A percentile compares a stretch with the other conserved stretches of the same genome.
These are phyloP conservation scores for Austrolebias charrua DNA, from an alignment of 2,797 vertebrate species.

Conservation along the genomic window DNA sequence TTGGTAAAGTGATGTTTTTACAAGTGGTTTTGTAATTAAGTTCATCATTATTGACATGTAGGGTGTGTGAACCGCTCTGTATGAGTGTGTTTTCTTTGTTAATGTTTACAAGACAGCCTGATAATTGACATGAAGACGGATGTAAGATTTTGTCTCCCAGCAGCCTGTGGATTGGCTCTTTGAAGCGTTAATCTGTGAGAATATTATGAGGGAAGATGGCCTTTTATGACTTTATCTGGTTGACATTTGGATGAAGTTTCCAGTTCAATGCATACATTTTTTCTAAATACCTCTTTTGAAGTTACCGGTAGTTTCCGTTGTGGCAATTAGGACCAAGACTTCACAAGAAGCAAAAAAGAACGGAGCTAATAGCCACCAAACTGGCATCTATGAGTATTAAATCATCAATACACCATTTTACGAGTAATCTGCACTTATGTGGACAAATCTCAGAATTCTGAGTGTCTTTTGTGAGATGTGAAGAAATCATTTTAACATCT, in stretches of 20 bases:
- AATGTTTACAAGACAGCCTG: constrained; percentile 13
- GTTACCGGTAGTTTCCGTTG: background rate
- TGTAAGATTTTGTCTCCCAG: constrained; percentile 15
- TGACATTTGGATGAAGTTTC: constrained; percentile 32
- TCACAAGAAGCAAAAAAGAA: background rate
- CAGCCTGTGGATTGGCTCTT: constrained; percentile 11
- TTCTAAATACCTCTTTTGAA: constrained; percentile 1
- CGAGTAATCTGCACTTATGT: background rate
- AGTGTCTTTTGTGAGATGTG: background rate
- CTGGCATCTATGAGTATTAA: constrained; percentile 2
- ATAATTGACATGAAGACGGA: constrained; percentile 36
- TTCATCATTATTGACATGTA: constrained; percentile 42
- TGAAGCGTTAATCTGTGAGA: constrained; percentile 14
- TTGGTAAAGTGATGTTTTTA: constrained; percentile 5
- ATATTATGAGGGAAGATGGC: constrained; percentile 1
- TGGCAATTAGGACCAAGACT: background rate
- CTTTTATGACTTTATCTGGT: constrained; percentile 32
- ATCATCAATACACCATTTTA: background rate
- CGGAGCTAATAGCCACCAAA: background rate
- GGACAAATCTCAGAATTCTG: background rate
- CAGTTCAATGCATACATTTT: background rate
- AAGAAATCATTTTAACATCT: background rate
- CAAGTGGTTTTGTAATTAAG: constrained; percentile 13
- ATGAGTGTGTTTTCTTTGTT: constrained; percentile 20
- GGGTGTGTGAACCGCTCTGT: constrained; percentile 38